Conservation (phyloP, 2,888 invertebrate genomes). For the Pegoplata infirma region DNA sequence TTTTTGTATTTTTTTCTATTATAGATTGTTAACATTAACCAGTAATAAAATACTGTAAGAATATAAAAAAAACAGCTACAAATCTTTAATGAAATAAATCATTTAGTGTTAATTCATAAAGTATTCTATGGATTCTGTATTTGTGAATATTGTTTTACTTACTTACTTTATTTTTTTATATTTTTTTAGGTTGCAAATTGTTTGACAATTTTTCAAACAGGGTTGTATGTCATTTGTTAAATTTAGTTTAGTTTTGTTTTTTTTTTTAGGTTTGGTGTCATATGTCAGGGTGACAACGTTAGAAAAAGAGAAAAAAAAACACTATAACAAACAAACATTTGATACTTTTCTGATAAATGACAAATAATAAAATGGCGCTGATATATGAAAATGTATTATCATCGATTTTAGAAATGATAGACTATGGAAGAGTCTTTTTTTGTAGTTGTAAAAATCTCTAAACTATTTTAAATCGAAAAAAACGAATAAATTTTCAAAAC, state of each 20-base stretch:
- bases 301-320: neutral
- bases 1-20: constrained; percentile 63
- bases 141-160: neutral
- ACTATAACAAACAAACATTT: too few relatives aligned
- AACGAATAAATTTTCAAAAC: too few relatives aligned
- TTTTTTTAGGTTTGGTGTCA: constrained; percentile 48
- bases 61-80: constrained; percentile 67
- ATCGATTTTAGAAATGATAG: too few relatives aligned
- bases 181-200: constrained; percentile 17
- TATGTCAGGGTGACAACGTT: constrained; percentile 46
- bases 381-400: too few relatives aligned
- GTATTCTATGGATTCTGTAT: neutral
- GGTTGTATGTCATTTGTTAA: constrained; percentile 36
- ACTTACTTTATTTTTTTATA: constrained; percentile 1
- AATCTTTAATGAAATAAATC: constrained; percentile 53
- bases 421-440: too few relatives aligned
- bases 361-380: too few relatives aligned
- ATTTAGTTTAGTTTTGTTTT: neutral
- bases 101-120: constrained; percentile 57
- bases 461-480: too few relatives aligned
- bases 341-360: too few relatives aligned
- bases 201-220: constrained; percentile 38
- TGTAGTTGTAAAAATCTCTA: too few relatives aligned
- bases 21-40: constrained; percentile 69
- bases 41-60: constrained; percentile 69